Evolutionary conservation across 2,113 vertebrate genomes (phyloP).

Genomic region (Petromus typicus): DNA sequence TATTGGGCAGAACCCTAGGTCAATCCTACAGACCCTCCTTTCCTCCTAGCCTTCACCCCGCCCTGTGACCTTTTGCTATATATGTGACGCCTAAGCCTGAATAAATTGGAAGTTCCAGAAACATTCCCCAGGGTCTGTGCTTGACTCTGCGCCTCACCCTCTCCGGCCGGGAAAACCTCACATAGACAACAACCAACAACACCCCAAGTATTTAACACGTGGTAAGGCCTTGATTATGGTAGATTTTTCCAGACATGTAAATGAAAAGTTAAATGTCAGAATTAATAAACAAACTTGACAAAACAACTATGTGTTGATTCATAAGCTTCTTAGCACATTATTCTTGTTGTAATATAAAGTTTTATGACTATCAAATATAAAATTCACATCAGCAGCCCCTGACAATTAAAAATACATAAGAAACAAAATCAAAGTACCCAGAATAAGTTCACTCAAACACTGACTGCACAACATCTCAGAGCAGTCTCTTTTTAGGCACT

Average conservation of each 20-base stretch:
- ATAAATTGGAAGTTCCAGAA: no score
- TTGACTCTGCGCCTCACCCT: no score
- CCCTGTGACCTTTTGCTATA: no score
- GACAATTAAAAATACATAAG: neutral
- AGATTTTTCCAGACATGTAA: neutral
- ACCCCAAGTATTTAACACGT: neutral
- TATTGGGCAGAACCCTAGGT: no score
- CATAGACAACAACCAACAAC: no score
- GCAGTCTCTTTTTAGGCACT: neutral
- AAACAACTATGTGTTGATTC: neutral
- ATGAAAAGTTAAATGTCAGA: slow-evolving; percentile 42
- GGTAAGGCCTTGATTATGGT: neutral
- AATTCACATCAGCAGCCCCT: neutral
- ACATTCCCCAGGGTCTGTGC: no score
- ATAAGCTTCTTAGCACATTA: neutral
- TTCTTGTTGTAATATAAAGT: neutral
- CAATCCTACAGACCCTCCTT: no score
- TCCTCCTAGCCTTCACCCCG: no score
- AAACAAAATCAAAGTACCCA: neutral
- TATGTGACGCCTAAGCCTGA: no score
- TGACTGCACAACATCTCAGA: neutral
- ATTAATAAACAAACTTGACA: neutral
- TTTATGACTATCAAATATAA: neutral
- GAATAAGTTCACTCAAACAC: slow-evolving; percentile 2
- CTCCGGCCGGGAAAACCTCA: no score